These are phyloP conservation scores for Enteromius anoplus DNA, from an alignment of 2,797 vertebrate genomes.

Conservation along the genomic window DNA sequence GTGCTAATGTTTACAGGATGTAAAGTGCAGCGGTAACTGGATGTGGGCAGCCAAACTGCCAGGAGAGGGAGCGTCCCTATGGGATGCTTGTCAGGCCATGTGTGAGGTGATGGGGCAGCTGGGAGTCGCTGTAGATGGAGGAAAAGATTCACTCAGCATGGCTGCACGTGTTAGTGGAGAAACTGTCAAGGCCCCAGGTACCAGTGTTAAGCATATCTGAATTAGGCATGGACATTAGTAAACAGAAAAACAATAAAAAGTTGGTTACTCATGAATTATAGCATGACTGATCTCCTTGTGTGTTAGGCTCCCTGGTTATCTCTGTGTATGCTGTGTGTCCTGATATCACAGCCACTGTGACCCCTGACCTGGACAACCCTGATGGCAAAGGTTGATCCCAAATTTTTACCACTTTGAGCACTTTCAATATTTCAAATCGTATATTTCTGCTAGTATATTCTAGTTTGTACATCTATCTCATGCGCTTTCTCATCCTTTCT, in stretches of 20 bases:
- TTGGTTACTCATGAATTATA: not conserved
- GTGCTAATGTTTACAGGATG: slow-evolving; percentile 76
- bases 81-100: slow-evolving; percentile 86
- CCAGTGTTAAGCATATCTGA: not conserved
- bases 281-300: not conserved
- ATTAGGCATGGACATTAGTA: not conserved
- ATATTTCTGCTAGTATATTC: not conserved
- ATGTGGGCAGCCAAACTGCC: slow-evolving; percentile 94
- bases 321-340: slow-evolving; percentile 91
- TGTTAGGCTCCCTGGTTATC: slow-evolving; percentile 88
- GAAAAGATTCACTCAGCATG: slow-evolving; percentile 97
- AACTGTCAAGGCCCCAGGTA: slow-evolving; percentile 90
- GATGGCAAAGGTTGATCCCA: slow-evolving; percentile 78
- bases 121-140: slow-evolving; percentile 90
- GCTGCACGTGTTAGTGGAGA: slow-evolving; percentile 85
- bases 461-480: slow-evolving; percentile 3
- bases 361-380: slow-evolving; percentile 89
- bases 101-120: slow-evolving; percentile 84
- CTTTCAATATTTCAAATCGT: not conserved
- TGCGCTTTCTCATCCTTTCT: slow-evolving; percentile 17
- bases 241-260: not conserved
- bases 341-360: slow-evolving; percentile 90
- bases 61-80: slow-evolving; percentile 84
- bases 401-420: not conserved
- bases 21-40: slow-evolving; percentile 96